Evolutionary conservation across 2,113 vertebrate genomes (phyloP), one percentile per base, ranked within the genome.

Genomic region (Larimichthys polyactis): DNA sequence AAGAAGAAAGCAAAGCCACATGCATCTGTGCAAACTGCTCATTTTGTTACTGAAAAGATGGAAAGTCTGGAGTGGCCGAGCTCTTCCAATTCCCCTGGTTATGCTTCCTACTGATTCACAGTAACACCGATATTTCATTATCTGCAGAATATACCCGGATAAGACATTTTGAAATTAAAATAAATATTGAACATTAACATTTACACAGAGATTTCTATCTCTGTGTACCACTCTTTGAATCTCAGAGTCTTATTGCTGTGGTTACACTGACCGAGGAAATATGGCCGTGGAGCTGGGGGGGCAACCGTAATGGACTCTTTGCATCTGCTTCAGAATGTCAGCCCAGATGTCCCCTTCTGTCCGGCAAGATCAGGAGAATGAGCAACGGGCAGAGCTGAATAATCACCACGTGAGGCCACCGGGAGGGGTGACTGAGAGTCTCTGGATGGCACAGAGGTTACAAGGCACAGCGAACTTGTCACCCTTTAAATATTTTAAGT

Each of bases 261-360:
- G 81, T 73, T 84, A 72, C 73, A 36, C 59, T 85, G 91, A 91
- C 87, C 83, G 86, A 89, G 89, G 86, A 89, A 92, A 92, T 90
- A 85, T 90, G 90, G 90, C 79, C 0, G 57, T 20, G 8, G 64
- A 67, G 75, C 46, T 36, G 62, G 70, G 74, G 81, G 81, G 74
- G 81, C 86, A 58, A 74, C 29, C 15, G 27, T 90, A 91, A 93
- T 89, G 89, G 86, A 90, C 75, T 87, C 86, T 77, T 63, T 87
- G 84, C 92, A 93, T 92, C 91, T 94, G 93, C 86, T 92, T 82
- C 78, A n/a, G 63, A 89, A 74, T 68, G 83, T 83, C 87, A 80
- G 69, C 85, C 75, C 91, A 94, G 89, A 89, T 89, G 93, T 91
- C 86, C 82, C 74, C 71, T 69, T 89, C 83, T 82, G 85, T 90